Conservation (phyloP, 2,888 invertebrate genomes). For the Tipula unca region DNA sequence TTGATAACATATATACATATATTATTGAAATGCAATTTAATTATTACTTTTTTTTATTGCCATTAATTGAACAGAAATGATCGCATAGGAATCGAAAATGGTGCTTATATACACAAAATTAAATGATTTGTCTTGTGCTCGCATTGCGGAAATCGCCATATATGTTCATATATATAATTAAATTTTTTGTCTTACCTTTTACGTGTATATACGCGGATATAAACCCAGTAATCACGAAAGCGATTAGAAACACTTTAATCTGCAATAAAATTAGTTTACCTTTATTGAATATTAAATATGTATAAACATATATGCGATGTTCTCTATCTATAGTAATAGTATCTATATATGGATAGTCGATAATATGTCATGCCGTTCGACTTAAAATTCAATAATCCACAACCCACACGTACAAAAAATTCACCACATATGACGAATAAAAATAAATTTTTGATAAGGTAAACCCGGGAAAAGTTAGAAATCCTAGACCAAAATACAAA, state of each 20-base stretch:
- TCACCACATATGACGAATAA: constrained; percentile 19
- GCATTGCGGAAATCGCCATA: no score
- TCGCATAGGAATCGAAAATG: not conserved
- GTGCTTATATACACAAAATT: no score
- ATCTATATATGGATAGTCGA: not conserved
- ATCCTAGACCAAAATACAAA: not conserved
- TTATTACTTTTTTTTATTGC: not conserved
- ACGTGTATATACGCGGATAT: no score
- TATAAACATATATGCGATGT: not conserved
- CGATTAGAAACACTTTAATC: not conserved
- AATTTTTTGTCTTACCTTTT: no score
- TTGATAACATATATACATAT: no score
- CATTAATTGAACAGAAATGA: not conserved
- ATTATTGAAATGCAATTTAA: not conserved
- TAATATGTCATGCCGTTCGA: not conserved
- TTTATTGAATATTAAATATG: not conserved
- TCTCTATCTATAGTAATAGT: not conserved
- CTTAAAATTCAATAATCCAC: not conserved
- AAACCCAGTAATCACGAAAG: not conserved
- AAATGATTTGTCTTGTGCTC: no score
- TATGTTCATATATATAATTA: no score
- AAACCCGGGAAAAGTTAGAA: not conserved
- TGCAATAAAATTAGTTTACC: not conserved
- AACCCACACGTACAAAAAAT: not conserved
- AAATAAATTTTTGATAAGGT: constrained; percentile 14